Conservation (phyloP, 2,113 vertebrate genomes). For the Carettochelys insculpta region DNA sequence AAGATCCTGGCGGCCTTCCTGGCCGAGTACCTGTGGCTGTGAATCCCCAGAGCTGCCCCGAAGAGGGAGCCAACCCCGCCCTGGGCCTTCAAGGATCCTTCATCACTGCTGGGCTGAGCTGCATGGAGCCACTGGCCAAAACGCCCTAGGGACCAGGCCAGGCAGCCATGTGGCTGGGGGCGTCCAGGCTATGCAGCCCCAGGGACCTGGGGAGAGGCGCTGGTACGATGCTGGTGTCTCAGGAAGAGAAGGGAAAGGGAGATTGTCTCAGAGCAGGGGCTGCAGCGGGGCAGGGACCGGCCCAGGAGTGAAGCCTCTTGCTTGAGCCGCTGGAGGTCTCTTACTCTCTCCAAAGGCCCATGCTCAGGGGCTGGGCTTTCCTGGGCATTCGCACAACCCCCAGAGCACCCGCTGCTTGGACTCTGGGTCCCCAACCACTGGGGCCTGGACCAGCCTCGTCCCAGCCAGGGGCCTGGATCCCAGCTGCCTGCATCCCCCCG, state of each 20-base stretch:
- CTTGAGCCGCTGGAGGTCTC: neutral
- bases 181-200: neutral
- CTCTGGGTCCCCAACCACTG: too few species aligned
- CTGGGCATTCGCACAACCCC: too few species aligned
- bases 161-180: neutral
- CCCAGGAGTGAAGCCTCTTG: neutral
- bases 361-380: too few species aligned
- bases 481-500: too few species aligned
- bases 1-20: slow-evolving; percentile 85
- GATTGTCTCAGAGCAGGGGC: too few species aligned
- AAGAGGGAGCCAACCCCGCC: neutral
- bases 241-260: neutral
- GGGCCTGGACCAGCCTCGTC: neutral
- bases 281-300: too few species aligned
- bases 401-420: too few species aligned
- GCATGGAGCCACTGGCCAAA: neutral
- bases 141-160: neutral
- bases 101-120: neutral
- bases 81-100: neutral
- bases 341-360: too few species aligned
- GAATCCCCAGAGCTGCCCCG: neutral
- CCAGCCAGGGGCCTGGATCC: too few species aligned
- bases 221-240: neutral
- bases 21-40: slow-evolving; percentile 76
- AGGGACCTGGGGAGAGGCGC: neutral